Base-by-base conservation (phyloP, 2,113 vertebrate species). In the Passer montanus region DNA sequence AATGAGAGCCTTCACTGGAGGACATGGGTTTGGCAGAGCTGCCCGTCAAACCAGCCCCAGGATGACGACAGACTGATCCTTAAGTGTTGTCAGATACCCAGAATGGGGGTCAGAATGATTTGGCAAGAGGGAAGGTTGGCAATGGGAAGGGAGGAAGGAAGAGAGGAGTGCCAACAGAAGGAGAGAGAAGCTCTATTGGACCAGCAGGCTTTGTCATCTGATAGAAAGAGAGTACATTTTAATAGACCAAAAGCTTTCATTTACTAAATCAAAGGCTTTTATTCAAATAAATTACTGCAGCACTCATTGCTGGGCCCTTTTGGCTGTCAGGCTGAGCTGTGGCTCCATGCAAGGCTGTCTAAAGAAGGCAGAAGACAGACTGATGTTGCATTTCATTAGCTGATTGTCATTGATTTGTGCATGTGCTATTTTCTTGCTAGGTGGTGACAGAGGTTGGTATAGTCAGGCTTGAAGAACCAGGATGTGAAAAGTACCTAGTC, bases 231-330 rank as follows among this genome's bases (percentile, higher is more conserved):
- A 47, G 81, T 41, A 44, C 15, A 46, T 66, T 84, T 92, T 69
- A 60, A 87, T 78, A 11, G 11, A 72, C 26, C 49, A 76, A 60
- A 47, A 89, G 22, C 28, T 76, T 93, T 89, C 7, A 62, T 91
- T 90, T 73, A 56, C 82, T 69, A 21, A 21, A 78, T 52, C 53
- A 76, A 58, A 81, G 77, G 53, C 41, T 76, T 93, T 91, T 94
- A 73, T 82, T 76, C 67, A 74, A 74, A 84, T 80, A 23, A 66
- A 7, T 85, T 87, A 60, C 44, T 79, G 23, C 13, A 81, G 50
- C 37, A 39, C 20, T 88, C 19, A n/a, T 39, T 81, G 56, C 39
- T 31, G 2, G 3, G 46, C 14, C 15, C 53, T 89, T 95, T 39
- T 58, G 37, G 67, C 49, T 84, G 81, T 62, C 63, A 82, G 67